Conservation (phyloP, 2,113 vertebrate species). For the Aptenodytes patagonicus region DNA sequence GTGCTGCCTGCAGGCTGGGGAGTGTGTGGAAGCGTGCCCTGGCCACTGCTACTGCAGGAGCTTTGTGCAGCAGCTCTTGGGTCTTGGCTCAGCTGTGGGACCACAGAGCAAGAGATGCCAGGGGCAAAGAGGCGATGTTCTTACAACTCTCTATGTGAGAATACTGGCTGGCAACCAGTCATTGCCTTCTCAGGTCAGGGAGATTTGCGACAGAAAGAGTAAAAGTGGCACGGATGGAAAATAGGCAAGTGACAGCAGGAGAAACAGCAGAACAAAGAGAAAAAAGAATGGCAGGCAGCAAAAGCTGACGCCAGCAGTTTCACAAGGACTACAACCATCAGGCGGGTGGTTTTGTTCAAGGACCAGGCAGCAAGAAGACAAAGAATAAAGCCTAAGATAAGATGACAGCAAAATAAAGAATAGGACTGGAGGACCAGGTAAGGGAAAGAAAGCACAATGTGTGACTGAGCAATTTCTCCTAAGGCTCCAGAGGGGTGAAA, state of each 20-base stretch:
- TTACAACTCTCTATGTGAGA: not conserved
- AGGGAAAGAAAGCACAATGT: not conserved
- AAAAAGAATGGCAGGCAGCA: not conserved
- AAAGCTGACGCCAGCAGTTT: not conserved
- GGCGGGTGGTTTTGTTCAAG: not conserved
- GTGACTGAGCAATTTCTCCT: not conserved
- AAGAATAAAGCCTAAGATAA: not conserved
- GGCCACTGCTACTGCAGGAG: not conserved
- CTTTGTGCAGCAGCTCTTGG: not conserved
- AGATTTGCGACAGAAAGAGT: not conserved
- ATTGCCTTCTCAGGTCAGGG: not conserved
- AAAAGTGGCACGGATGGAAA: not conserved
- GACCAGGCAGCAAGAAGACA: not conserved
- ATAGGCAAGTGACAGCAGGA: not conserved
- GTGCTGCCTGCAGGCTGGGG: constrained; percentile 3
- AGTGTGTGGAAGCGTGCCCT: not conserved
- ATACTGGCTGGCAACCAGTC: not conserved
- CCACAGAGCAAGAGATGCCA: not conserved
- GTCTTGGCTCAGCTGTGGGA: not conserved
- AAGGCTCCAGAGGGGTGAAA: not conserved
- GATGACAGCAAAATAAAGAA: not conserved
- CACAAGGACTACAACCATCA: not conserved
- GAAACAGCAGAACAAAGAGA: not conserved
- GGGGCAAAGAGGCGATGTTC: not conserved
- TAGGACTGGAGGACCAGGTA: not conserved